Percentiles rank a stretch among this genome's conserved stretches.
These are phyloP conservation scores for Netelia fuscicornis DNA, from an alignment of 2,888 invertebrate species.

Conservation along the genomic window DNA sequence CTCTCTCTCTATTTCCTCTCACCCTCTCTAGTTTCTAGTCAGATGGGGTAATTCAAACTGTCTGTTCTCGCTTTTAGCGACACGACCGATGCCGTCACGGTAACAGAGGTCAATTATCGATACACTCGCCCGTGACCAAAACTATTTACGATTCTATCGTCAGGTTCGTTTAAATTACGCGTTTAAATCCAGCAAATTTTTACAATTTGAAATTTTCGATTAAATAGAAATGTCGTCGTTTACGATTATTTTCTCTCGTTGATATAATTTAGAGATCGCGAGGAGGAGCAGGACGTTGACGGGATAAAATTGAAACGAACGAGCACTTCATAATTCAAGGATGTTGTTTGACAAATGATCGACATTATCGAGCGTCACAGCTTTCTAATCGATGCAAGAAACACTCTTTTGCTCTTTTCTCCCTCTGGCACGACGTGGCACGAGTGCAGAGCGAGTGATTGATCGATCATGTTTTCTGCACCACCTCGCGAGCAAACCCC, in stretches of 20 bases:
- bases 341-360: constrained; percentile 63
- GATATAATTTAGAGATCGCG: neutral
- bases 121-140: constrained; percentile 12
- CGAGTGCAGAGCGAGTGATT: constrained; percentile 55
- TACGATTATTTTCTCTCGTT: neutral
- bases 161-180: neutral
- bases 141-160: neutral
- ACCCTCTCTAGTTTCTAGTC: constrained; percentile 12
- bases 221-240: neutral
- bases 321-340: constrained; percentile 58
- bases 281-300: constrained; percentile 17
- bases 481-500: constrained; percentile 34
- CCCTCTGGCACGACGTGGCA: neutral
- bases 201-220: neutral
- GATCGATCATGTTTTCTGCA: constrained; percentile 62
- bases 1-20: neutral
- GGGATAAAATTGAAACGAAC: constrained; percentile 47
- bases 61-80: constrained; percentile 11
- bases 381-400: constrained; percentile 65
- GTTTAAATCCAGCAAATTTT: neutral
- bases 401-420: constrained; percentile 32
- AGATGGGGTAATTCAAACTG: constrained; percentile 13
- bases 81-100: constrained; percentile 32
- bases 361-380: constrained; percentile 55
- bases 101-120: constrained; percentile 52